Conservation (phyloP, 2,797 vertebrate species). For the Synanceia verrucosa region DNA sequence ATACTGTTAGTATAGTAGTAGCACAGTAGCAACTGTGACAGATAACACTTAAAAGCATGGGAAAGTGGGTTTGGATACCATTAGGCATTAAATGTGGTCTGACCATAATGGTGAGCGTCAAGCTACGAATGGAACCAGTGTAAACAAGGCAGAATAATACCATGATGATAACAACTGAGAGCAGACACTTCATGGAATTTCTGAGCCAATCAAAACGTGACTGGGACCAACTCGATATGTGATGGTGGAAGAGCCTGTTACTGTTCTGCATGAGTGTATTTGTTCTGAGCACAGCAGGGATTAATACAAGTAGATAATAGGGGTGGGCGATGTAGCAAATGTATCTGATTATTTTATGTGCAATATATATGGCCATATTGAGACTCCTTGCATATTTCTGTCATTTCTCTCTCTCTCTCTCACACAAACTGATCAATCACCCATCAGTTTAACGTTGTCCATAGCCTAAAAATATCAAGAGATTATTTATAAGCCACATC, state of each 20-base stretch:
- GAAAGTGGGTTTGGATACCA: constrained; percentile 33
- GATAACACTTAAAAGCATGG: constrained; percentile 23
- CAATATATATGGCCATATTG: background rate
- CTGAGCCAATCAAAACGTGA: constrained; percentile 31
- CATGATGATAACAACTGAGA: background rate
- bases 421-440: background rate
- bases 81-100: constrained; percentile 11
- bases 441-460: background rate
- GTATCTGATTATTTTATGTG: background rate
- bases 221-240: constrained; percentile 11
- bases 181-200: constrained; percentile 8
- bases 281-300: constrained; percentile 21
- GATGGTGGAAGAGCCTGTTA: constrained; percentile 6
- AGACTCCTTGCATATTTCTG: background rate
- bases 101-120: constrained; percentile 19
- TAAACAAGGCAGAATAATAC: constrained; percentile 37
- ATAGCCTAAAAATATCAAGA: background rate
- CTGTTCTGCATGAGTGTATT: constrained; percentile 12
- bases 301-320: constrained; percentile 22
- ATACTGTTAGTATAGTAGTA: constrained; percentile 14
- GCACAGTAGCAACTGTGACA: constrained; percentile 16
- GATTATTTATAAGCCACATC: background rate
- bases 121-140: constrained; percentile 27
- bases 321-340: background rate
- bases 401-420: background rate